Conservation (phyloP, 2,888 invertebrate species). For the Sphaerophoria rueppellii region DNA sequence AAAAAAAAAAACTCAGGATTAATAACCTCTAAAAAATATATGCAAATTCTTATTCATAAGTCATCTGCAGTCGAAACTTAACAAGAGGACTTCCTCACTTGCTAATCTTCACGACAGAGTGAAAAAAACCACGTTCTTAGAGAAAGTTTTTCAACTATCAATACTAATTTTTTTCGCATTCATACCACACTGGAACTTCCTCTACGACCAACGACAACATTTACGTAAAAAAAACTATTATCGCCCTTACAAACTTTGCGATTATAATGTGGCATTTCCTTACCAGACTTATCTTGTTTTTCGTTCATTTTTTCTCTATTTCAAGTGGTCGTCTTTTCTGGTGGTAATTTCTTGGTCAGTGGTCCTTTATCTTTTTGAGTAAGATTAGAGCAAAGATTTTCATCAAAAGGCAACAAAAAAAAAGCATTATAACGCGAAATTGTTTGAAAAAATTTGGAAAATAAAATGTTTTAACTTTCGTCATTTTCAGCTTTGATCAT, state of each 20-base stretch:
- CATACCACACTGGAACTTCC: not conserved
- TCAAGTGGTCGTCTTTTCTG: not conserved
- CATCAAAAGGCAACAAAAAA: slow-evolving; percentile 46
- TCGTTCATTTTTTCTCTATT: not conserved
- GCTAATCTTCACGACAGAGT: not conserved
- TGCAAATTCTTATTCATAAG: not conserved
- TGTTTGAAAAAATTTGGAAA: not conserved
- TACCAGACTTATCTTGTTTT: slow-evolving; percentile 3
- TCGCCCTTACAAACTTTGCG: slow-evolving; percentile 23
- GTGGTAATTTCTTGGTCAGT: not conserved
- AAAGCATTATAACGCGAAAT: slow-evolving; percentile 26
- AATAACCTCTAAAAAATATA: no score
- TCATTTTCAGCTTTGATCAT: slow-evolving; percentile 19
- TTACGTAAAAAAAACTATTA: not conserved
- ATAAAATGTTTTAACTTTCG: not conserved
- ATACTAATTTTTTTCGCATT: slow-evolving; percentile 14
- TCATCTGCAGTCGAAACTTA: not conserved
- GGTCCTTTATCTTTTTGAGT: not conserved
- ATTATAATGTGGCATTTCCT: slow-evolving; percentile 30
- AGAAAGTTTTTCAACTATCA: slow-evolving; percentile 11
- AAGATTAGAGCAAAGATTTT: slow-evolving; percentile 32
- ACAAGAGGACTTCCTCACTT: not conserved
- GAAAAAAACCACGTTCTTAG: not conserved
- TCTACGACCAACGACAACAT: no score
- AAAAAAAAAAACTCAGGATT: no score